These are phyloP conservation scores for Tupiocoris notatus DNA, from an alignment of 2,888 invertebrate species.

Conservation along the genomic window DNA sequence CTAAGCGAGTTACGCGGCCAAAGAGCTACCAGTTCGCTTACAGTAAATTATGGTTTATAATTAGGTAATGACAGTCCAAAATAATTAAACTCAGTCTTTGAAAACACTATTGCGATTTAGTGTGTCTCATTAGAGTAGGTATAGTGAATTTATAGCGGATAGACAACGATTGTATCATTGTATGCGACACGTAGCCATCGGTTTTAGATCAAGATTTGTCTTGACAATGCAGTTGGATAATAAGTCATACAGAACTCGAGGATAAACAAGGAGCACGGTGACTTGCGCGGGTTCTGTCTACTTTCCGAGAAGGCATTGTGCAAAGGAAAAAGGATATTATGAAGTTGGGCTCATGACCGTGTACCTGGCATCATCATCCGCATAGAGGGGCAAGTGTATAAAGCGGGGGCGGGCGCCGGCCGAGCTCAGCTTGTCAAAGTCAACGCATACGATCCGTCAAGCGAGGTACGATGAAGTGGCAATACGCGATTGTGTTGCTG, in stretches of 20 bases:
- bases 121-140: too few species aligned
- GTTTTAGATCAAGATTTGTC: neutral
- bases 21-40: too few species aligned
- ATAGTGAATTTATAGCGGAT: too few species aligned
- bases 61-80: too few species aligned
- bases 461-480: slow-evolving; percentile 9
- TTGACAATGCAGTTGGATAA: neutral
- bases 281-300: neutral
- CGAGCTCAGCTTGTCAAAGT: neutral
- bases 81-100: too few species aligned
- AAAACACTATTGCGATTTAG: too few species aligned
- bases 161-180: too few species aligned
- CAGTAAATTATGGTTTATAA: too few species aligned
- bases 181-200: too few species aligned
- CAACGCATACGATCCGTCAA: slow-evolving; percentile 2
- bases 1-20: too few species aligned
- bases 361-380: neutral
- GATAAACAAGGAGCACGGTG: neutral
- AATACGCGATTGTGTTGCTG: slow-evolving; percentile 1
- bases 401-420: neutral
- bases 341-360: neutral
- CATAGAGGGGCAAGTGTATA: slow-evolving; percentile 21
- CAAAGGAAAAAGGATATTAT: slow-evolving; percentile 32
- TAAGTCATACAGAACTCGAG: neutral
- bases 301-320: slow-evolving; percentile 20